Evolutionary conservation across 2,888 invertebrate species (phyloP).

Genomic region (Plagodis dolabraria): DNA sequence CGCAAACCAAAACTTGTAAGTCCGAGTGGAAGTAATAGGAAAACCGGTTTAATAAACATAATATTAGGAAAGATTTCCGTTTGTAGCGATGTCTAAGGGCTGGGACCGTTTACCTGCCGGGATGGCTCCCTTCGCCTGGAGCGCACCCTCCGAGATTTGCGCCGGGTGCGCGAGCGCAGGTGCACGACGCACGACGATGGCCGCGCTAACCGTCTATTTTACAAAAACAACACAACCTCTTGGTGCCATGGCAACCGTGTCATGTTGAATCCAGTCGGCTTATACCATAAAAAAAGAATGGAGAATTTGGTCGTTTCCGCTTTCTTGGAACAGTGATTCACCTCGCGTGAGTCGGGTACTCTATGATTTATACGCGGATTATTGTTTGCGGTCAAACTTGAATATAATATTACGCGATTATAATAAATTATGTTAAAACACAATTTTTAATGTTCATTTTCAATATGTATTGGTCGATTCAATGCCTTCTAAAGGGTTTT

Average conservation of each 20-base stretch:
- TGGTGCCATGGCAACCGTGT: constrained; percentile 55
- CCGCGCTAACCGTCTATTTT: constrained; percentile 65
- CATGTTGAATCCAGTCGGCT: constrained; percentile 57
- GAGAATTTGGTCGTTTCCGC: constrained; percentile 81
- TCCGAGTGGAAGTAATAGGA: constrained; percentile 30
- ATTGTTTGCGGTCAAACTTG: constrained; percentile 68
- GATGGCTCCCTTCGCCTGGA: constrained; percentile 48
- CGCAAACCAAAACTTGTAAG: constrained; percentile 30
- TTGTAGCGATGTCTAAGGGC: constrained; percentile 41
- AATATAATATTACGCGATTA: constrained; percentile 49
- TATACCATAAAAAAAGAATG: constrained; percentile 68
- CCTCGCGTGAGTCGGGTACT: constrained; percentile 66
- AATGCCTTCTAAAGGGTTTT: constrained; percentile 62
- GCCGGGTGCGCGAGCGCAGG: constrained; percentile 78
- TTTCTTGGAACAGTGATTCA: constrained; percentile 81
- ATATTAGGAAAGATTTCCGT: constrained; percentile 47
- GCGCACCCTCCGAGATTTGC: constrained; percentile 77
- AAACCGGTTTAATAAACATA: constrained; percentile 53
- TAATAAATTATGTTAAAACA: constrained; percentile 60
- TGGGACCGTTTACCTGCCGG: constrained; percentile 75
- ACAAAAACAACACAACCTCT: constrained; percentile 59
- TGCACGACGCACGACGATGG: constrained; percentile 67
- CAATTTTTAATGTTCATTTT: constrained; percentile 62
- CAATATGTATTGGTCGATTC: constrained; percentile 50
- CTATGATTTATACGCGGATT: constrained; percentile 74